These are phyloP conservation scores for Hirudinaria manillensis DNA, from an alignment of 2,888 invertebrate genomes.

Conservation along the genomic window DNA sequence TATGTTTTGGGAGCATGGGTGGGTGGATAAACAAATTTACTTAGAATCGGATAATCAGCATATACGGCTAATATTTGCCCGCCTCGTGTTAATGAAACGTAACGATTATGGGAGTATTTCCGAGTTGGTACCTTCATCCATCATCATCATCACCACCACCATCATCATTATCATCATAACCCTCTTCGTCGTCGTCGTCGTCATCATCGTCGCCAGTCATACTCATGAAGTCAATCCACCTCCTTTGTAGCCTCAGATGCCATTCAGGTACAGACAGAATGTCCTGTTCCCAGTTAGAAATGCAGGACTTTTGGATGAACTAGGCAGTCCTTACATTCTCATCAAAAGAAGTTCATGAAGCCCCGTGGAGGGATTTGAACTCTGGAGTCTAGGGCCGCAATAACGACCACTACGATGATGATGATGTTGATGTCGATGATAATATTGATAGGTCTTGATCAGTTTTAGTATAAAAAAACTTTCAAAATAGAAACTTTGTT, in stretches of 20 bases:
- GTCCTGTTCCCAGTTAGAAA: neutral
- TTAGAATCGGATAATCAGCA: neutral
- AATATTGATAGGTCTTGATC: too few relatives aligned
- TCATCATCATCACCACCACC: slow-evolving; percentile 28
- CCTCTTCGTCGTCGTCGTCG: slow-evolving; percentile 26
- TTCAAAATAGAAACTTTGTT: too few relatives aligned
- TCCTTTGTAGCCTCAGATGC: neutral
- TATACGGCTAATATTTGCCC: too few relatives aligned
- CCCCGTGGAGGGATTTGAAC: neutral
- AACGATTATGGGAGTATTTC: neutral
- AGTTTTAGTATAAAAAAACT: too few relatives aligned
- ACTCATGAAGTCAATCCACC: neutral
- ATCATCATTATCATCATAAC: slow-evolving; percentile 29
- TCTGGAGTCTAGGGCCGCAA: too few relatives aligned
- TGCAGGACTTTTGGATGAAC: neutral
- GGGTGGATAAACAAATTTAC: neutral
- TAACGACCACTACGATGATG: too few relatives aligned
- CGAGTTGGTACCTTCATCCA: neutral
- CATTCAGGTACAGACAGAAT: neutral
- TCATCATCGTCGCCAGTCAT: slow-evolving; percentile 17
- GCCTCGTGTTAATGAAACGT: neutral
- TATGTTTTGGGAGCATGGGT: neutral
- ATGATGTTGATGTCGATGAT: too few relatives aligned
- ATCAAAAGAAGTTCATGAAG: slow-evolving; percentile 4
- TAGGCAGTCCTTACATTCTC: slow-evolving; percentile 12